Conservation (phyloP, 2,113 vertebrate species). For the Anthoscopus minutus region DNA sequence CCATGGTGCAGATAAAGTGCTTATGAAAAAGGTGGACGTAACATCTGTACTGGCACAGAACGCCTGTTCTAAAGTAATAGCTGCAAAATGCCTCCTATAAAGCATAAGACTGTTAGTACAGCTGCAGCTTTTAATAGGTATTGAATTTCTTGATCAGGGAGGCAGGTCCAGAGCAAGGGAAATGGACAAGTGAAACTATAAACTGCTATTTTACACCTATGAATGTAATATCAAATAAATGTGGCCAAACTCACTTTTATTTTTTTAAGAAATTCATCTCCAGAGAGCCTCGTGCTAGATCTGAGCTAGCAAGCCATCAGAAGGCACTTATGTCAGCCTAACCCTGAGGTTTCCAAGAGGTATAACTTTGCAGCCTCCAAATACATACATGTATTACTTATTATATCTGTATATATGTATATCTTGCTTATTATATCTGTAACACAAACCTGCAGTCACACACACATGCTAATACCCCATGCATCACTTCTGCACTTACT, state of each 20-base stretch:
- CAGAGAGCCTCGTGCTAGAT: not conserved
- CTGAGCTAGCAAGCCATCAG: conserved; percentile 38
- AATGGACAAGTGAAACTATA: conserved; percentile 59
- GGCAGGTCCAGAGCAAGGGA: conserved; percentile 46
- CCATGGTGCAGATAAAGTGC: conserved; percentile 46
- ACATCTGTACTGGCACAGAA: conserved; percentile 51
- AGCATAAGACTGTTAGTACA: conserved; percentile 52
- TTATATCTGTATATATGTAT: not conserved
- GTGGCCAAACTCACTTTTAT: not conserved
- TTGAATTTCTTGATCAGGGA: conserved; percentile 51
- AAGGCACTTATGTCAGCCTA: conserved; percentile 51
- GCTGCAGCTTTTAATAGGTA: conserved; percentile 63
- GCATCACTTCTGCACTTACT: not conserved
- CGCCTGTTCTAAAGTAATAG: conserved; percentile 26
- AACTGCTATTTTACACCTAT: conserved; percentile 62
- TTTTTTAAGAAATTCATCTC: conserved; percentile 42
- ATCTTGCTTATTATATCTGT: not conserved
- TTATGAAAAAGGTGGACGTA: conserved; percentile 32
- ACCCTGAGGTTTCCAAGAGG: not conserved
- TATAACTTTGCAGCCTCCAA: not conserved
- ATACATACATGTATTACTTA: not conserved
- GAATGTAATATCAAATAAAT: conserved; percentile 58
- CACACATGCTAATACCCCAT: not conserved
- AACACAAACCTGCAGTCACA: not conserved
- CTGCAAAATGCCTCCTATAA: conserved; percentile 55